Conservation (phyloP, 2,797 vertebrate species). For the Antennarius maculatus region DNA sequence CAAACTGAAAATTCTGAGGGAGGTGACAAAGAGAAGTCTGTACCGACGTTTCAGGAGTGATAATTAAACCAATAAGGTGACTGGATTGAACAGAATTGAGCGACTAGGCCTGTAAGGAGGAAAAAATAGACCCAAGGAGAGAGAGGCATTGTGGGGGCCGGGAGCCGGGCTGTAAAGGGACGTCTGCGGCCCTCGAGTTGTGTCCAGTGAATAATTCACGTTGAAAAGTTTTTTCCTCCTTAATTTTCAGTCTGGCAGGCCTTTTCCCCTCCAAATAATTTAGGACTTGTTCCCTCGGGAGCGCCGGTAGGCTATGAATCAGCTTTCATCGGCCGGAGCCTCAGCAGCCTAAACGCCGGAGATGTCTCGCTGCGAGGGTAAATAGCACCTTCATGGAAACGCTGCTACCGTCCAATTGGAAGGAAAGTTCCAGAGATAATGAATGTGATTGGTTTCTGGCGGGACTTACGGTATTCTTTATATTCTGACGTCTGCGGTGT, state of each 20-base stretch:
- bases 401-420: slow-evolving; percentile 29
- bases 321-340: slow-evolving; percentile 44
- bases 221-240: slow-evolving; percentile 83
- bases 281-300: slow-evolving; percentile 72
- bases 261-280: slow-evolving; percentile 75
- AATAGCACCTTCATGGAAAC: slow-evolving; percentile 64
- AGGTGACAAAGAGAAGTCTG: slow-evolving; percentile 67
- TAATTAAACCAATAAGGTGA: slow-evolving; percentile 67
- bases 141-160: slow-evolving; percentile 55
- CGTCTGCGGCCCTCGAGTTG: slow-evolving; percentile 70
- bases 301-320: slow-evolving; percentile 71
- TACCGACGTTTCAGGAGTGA: slow-evolving; percentile 66
- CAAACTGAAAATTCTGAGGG: slow-evolving; percentile 38
- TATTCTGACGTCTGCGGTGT: not conserved
- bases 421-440: slow-evolving; percentile 37
- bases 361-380: slow-evolving; percentile 54
- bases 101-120: slow-evolving; percentile 37
- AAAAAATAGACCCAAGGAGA: slow-evolving; percentile 19
- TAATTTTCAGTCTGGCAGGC: slow-evolving; percentile 79
- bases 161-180: slow-evolving; percentile 77
- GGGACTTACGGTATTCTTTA: not conserved
- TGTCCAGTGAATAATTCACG: slow-evolving; percentile 80
- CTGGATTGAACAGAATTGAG: slow-evolving; percentile 34
- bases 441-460: not conserved
- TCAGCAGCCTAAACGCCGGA: slow-evolving; percentile 50